Evolutionary conservation across 2,797 vertebrate species (phyloP).

Genomic region (Salmo trutta): DNA sequence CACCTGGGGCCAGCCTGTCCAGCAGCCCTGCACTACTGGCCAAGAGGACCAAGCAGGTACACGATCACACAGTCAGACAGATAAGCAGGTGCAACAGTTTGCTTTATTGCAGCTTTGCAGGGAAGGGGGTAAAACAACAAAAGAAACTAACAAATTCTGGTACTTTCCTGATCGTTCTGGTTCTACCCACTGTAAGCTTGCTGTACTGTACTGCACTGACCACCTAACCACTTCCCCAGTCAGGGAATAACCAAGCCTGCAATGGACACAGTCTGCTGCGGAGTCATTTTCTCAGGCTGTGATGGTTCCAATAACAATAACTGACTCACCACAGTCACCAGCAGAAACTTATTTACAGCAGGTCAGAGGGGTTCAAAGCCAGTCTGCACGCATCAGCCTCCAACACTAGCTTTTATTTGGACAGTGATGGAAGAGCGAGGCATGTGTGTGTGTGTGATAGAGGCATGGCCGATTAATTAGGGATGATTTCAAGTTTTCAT

Average conservation of each 20-base stretch:
- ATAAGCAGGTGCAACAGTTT: background rate
- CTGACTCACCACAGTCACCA: background rate
- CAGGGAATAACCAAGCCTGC: background rate
- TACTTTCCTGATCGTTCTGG: background rate
- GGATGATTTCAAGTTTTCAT: no score
- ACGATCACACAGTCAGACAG: background rate
- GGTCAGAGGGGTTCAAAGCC: background rate
- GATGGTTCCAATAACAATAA: background rate
- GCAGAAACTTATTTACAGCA: background rate
- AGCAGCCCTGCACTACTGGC: conserved; percentile 93
- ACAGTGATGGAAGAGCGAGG: background rate
- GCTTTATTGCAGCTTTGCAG: background rate
- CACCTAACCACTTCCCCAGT: background rate
- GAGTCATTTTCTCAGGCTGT: background rate
- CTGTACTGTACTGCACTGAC: background rate
- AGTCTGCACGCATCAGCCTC: background rate
- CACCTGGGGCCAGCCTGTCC: conserved; percentile 81
- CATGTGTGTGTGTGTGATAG: background rate
- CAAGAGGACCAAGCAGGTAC: conserved; percentile 96
- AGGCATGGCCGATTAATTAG: no score
- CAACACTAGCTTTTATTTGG: background rate
- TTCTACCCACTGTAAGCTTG: background rate
- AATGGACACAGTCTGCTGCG: background rate
- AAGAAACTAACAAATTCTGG: background rate
- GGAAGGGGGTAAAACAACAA: background rate